phyloP scores from a whole-genome alignment of 1,140 invertebrate species.

The Campoletis sonorensis region DNA sequence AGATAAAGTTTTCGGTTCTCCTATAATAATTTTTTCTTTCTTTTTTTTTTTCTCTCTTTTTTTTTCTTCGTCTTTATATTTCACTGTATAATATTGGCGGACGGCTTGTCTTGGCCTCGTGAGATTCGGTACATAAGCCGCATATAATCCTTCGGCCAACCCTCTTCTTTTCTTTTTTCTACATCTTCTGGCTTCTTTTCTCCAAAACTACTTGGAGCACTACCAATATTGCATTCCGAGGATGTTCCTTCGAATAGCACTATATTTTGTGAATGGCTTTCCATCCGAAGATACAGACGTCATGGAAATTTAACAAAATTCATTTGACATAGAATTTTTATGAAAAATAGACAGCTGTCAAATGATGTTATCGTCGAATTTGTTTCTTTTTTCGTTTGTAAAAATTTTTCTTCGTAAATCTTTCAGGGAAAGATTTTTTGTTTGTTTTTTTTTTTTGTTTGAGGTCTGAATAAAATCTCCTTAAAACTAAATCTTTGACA shows the following conservation, averaged over 20 bases:
- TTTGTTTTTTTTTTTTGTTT: no score
- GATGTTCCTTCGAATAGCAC: background rate
- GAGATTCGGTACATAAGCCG: background rate
- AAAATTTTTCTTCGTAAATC: no score
- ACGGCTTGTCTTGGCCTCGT: conserved; percentile 47
- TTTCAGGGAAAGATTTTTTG: no score
- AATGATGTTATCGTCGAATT: no score
- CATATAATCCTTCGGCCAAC: background rate
- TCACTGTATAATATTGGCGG: conserved; percentile 50
- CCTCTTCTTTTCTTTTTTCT: background rate
- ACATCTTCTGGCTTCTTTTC: conserved; percentile 3
- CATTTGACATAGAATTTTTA: background rate
- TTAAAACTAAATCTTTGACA: no score
- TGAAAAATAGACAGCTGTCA: background rate
- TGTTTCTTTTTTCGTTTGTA: no score
- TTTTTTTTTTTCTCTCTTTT: no score
- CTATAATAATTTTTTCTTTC: background rate
- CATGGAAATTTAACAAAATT: background rate
- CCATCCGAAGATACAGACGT: background rate
- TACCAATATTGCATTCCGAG: conserved; percentile 52
- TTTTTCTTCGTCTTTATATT: no score
- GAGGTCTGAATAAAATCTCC: no score
- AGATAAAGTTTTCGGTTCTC: conserved; percentile 26
- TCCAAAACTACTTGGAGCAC: background rate
- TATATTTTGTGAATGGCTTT: background rate